A percentile compares a stretch with the other conserved stretches of the same genome.
phyloP scores from a whole-genome alignment of 2,797 vertebrate genomes.

The Eulemur coronatus region DNA sequence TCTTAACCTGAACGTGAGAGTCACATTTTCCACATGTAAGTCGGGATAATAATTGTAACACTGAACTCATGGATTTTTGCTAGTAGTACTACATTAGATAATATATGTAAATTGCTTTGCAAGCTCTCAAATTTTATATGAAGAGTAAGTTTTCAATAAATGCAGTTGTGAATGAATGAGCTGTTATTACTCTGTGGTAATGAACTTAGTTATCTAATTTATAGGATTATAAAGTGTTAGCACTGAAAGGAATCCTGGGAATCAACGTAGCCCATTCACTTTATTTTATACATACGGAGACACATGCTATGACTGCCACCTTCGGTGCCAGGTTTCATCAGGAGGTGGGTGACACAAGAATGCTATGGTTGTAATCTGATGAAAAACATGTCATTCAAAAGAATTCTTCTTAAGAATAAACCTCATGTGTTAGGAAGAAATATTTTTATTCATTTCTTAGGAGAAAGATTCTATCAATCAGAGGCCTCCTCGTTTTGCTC shows the following conservation, averaged over 20 bases:
- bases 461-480: not conserved
- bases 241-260: not conserved
- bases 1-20: not conserved
- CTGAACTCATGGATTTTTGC: constrained; percentile 27
- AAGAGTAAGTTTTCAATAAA: constrained; percentile 50
- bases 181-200: not conserved
- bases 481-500: not conserved
- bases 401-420: not conserved
- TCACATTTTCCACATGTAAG: not conserved
- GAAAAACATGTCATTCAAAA: not conserved
- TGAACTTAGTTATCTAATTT: constrained; percentile 41
- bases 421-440: not conserved
- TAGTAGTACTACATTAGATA: constrained; percentile 46
- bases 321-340: not conserved
- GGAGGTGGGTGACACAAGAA: not conserved
- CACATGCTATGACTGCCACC: not conserved
- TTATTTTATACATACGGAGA: not conserved
- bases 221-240: not conserved
- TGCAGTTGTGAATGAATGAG: constrained; percentile 55
- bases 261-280: not conserved
- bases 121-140: constrained; percentile 41
- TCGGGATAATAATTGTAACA: constrained; percentile 18
- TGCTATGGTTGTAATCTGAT: not conserved
- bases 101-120: constrained; percentile 61
- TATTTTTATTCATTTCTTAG: not conserved